phyloP scores from a whole-genome alignment of 2,888 invertebrate species.

The Adelphocoris suturalis region DNA sequence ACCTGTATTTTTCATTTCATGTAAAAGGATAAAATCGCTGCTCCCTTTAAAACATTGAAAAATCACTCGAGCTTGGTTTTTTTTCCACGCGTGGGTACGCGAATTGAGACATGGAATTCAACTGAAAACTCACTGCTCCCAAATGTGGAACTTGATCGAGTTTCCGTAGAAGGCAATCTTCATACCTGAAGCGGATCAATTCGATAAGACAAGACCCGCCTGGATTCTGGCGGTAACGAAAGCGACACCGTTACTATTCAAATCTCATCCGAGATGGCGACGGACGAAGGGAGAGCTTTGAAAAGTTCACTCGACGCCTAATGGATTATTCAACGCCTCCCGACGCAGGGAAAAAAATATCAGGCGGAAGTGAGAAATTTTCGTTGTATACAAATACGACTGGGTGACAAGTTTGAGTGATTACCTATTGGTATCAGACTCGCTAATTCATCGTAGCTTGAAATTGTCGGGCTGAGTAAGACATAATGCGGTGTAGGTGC shows the following conservation, averaged over 20 bases:
- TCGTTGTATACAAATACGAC: not conserved
- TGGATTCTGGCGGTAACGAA: not conserved
- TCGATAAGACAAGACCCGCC: too few species aligned
- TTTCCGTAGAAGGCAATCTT: too few species aligned
- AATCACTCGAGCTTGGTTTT: too few species aligned
- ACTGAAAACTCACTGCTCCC: too few species aligned
- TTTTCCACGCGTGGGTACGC: too few species aligned
- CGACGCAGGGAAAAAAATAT: not conserved
- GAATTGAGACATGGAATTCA: too few species aligned
- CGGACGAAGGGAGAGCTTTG: not conserved
- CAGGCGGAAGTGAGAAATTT: constrained; percentile 22
- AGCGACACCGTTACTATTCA: constrained; percentile 4
- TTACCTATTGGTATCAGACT: not conserved
- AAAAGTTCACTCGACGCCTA: not conserved
- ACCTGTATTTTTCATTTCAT: too few species aligned
- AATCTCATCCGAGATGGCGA: constrained; percentile 1
- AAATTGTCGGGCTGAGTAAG: too few species aligned
- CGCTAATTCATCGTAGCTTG: not conserved
- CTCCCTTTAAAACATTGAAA: too few species aligned
- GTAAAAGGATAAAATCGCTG: too few species aligned
- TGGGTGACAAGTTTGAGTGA: constrained; percentile 7
- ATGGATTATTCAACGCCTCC: constrained; percentile 24
- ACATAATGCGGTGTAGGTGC: not conserved
- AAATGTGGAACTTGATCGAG: too few species aligned
- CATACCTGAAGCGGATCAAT: too few species aligned